Base-by-base conservation (phyloP, 2,113 vertebrate species). In the Stercorarius parasiticus region DNA sequence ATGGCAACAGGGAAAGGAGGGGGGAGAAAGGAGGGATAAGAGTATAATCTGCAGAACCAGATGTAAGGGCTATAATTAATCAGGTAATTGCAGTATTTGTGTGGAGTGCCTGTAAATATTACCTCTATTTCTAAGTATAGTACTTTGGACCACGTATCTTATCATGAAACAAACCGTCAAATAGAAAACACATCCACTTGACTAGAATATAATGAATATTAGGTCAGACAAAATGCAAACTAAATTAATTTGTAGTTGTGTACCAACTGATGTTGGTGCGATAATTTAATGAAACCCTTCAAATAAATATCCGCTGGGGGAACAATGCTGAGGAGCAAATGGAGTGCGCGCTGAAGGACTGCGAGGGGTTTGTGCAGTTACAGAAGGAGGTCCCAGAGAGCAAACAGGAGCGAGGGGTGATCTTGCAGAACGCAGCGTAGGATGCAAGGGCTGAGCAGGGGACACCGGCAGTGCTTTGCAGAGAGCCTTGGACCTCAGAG, bases 21-120 rank as follows among this genome's bases (percentile, higher is more conserved):
- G 6, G 29, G 50, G 16, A 56, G 45, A 56, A 84, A 52, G 66
- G 70, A 82, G 52, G 95, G 74, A n/a, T 90, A 61, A 82, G 87
- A 85, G 79, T 43, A 36, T 85, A 88, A 96, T 95, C 94, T 70
- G 66, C 93, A 80, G 86, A 92, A 53, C 71, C 71, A 83, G 95
- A 78, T 47, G 30, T 42, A 95, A 91, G 82, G 94, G 71, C 94
- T 89, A 52, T 86, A 97, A 97, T 96, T 97, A 97, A 96, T 96
- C 91, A 93, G 94, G 86, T 96, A 97, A 97, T 97, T 97, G 95
- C 96, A 97, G 93, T 96, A 94, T 96, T 97, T 97, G 84, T 23
- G 1, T 85, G 91, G 93, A 91, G 66, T 82, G 73, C 74, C 53
- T 94, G 86, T 76, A 95, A 94, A 89, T 93, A 82, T 72, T 74